phyloP scores from a whole-genome alignment of 2,113 vertebrate species.

The Scopus umbretta region DNA sequence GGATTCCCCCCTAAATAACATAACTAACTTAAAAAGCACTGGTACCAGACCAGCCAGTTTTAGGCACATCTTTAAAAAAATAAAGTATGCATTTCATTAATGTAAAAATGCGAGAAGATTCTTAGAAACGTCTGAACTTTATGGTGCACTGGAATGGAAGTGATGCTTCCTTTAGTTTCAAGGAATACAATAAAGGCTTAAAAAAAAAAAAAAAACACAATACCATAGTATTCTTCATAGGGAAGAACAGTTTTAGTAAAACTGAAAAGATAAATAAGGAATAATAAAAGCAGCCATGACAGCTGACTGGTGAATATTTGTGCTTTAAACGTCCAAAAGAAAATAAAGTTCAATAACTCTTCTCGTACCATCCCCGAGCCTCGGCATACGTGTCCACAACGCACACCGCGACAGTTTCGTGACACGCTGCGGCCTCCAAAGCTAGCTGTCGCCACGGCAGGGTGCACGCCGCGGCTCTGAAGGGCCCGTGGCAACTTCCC shows the following conservation, averaged over 20 bases:
- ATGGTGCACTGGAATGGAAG: slow-evolving; percentile 40
- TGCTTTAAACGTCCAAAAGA: slow-evolving; percentile 61
- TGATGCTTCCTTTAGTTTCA: slow-evolving; percentile 20
- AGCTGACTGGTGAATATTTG: slow-evolving; percentile 51
- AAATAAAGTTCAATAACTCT: slow-evolving; percentile 1
- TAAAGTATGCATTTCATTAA: slow-evolving; percentile 10
- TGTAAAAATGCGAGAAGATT: background rate
- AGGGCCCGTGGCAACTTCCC: background rate
- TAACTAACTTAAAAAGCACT: slow-evolving; percentile 53
- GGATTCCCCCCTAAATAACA: background rate
- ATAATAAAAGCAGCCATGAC: slow-evolving; percentile 52
- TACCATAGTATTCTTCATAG: slow-evolving; percentile 14
- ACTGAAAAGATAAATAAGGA: slow-evolving; percentile 31
- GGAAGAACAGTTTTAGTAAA: slow-evolving; percentile 44
- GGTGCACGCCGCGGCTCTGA: background rate
- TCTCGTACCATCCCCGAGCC: slow-evolving; percentile 30
- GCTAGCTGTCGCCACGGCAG: background rate
- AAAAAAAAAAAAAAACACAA: background rate
- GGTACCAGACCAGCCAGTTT: slow-evolving; percentile 60
- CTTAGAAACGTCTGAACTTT: background rate
- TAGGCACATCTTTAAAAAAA: slow-evolving; percentile 65
- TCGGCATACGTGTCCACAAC: background rate
- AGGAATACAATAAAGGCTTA: slow-evolving; percentile 16
- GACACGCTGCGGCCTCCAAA: background rate
- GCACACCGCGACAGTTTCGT: background rate